Conservation (phyloP, 2,113 vertebrate species). For the Sinocyclocheilus anshuiensis region DNA sequence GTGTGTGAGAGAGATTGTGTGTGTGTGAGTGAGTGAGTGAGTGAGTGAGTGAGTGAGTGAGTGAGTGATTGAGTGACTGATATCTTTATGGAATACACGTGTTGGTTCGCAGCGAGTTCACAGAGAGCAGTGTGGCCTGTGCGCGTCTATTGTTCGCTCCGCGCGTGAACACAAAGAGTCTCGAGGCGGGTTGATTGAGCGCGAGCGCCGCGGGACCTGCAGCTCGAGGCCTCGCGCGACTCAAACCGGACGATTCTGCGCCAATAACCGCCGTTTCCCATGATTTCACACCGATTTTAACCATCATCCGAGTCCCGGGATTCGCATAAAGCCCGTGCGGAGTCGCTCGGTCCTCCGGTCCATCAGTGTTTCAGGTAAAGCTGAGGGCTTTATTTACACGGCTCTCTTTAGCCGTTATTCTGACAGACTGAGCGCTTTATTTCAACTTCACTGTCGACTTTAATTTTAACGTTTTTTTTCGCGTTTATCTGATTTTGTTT, state of each 20-base stretch:
- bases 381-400: conserved; percentile 10
- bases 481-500: not conserved
- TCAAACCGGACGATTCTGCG: not conserved
- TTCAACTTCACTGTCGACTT: not conserved
- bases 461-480: not conserved
- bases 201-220: conserved; percentile 35
- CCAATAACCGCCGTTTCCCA: not conserved
- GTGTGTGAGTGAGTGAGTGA: no score
- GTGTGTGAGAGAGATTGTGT: no score
- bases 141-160: conserved; percentile 41
- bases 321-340: not conserved
- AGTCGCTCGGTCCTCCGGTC: conserved; percentile 14
- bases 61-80: no score
- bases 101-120: no score
- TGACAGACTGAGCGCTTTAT: not conserved
- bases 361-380: conserved; percentile 35
- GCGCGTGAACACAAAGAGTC: conserved; percentile 42
- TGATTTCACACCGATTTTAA: not conserved
- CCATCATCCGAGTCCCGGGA: not conserved
- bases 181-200: conserved; percentile 37
- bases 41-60: no score
- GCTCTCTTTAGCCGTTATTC: not conserved
- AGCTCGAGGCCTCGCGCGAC: conserved; percentile 37
- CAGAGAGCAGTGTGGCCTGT: conserved; percentile 20
- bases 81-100: no score